These are phyloP conservation scores for Gastrophysa polygoni DNA, from an alignment of 2,888 invertebrate genomes.

Conservation along the genomic window DNA sequence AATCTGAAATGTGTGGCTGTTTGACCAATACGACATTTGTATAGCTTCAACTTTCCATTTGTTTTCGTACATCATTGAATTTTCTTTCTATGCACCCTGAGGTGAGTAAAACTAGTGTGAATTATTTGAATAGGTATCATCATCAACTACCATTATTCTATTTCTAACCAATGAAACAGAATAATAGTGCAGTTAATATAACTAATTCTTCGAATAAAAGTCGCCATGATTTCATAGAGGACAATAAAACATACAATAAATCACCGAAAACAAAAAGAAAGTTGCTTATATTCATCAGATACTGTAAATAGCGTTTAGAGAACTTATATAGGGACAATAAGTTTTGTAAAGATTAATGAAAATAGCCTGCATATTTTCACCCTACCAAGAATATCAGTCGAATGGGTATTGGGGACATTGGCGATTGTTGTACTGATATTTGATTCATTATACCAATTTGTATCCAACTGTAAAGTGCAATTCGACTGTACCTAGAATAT, in stretches of 20 bases:
- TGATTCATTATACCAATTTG: too few species aligned
- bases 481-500: too few species aligned
- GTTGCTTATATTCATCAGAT: slow-evolving; percentile 17
- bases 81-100: background rate
- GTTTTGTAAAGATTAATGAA: slow-evolving; percentile 17
- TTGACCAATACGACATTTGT: slow-evolving; percentile 21
- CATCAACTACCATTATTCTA: too few species aligned
- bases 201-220: too few species aligned
- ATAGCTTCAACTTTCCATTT: slow-evolving; percentile 28
- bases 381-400: background rate
- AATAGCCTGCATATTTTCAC: background rate
- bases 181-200: too few species aligned
- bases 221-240: slow-evolving; percentile 19
- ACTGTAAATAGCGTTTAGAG: slow-evolving; percentile 28
- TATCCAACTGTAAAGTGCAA: too few species aligned
- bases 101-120: too few species aligned
- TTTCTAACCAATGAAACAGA: too few species aligned
- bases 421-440: too few species aligned
- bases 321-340: slow-evolving; percentile 33
- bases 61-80: slow-evolving; percentile 10
- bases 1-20: slow-evolving; percentile 29
- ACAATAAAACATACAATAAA: slow-evolving; percentile 30
- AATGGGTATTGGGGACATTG: background rate
- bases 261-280: slow-evolving; percentile 24
- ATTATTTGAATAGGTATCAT: too few species aligned